Evolutionary conservation across 2,888 invertebrate genomes (phyloP).

Genomic region (Cosmorhoe ocellata): DNA sequence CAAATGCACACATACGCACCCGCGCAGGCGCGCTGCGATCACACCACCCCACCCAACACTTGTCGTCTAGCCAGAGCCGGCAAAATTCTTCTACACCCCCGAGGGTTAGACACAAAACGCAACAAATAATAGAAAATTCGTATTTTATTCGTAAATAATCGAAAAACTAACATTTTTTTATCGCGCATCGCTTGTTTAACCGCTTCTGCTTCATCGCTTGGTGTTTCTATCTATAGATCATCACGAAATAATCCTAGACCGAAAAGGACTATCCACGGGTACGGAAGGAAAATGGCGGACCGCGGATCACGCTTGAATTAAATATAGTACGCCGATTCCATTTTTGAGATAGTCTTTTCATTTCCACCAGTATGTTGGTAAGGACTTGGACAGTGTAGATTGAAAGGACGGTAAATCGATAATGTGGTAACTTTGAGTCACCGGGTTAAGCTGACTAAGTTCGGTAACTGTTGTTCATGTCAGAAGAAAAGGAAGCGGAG

Average conservation of each 20-base stretch:
- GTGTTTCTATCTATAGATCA: constrained; percentile 47
- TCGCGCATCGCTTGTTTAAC: constrained; percentile 46
- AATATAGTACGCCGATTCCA: constrained; percentile 40
- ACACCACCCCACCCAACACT: constrained; percentile 73
- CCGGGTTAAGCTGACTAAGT: constrained; percentile 60
- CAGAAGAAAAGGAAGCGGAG: constrained; percentile 66
- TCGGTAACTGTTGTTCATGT: constrained; percentile 73
- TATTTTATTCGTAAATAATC: constrained; percentile 42
- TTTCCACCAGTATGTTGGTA: constrained; percentile 51
- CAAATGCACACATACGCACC: constrained; percentile 59
- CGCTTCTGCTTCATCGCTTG: constrained; percentile 62
- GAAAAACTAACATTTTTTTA: constrained; percentile 42
- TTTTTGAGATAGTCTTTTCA: constrained; percentile 19
- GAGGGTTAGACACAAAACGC: constrained; percentile 69
- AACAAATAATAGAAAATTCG: constrained; percentile 62
- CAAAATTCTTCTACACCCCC: constrained; percentile 75
- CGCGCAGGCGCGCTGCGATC: constrained; percentile 66
- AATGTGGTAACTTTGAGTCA: constrained; percentile 40
- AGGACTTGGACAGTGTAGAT: constrained; percentile 48
- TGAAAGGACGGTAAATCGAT: constrained; percentile 63
- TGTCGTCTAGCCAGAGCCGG: constrained; percentile 64
- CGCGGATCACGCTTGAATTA: constrained; percentile 46
- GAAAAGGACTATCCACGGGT: constrained; percentile 43
- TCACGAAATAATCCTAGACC: constrained; percentile 35
- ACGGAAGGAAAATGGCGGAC: constrained; percentile 71